Base-by-base conservation (phyloP, 2,113 vertebrate species). In the Hoplias malabaricus region DNA sequence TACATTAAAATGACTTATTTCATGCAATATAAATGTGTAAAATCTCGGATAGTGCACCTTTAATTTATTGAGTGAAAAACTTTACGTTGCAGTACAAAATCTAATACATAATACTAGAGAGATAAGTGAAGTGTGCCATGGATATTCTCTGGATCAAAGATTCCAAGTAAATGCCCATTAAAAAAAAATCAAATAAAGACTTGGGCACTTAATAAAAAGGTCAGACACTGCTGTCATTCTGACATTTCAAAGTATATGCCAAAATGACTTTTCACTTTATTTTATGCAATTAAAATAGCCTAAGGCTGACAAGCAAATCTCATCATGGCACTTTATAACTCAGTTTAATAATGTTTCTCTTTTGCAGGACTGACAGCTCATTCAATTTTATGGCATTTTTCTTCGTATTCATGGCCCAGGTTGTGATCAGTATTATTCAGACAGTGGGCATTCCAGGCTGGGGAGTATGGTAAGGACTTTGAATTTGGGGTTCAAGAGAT, bases 371-470 rank as follows among this genome's bases (percentile, higher is more conserved):
- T 2, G 97, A 99, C 92, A 99, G 98, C 77, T 99, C 97, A 69
- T 99, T 99, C 92, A 99, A 98, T 90, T 99, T 98, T 87, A 99
- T 99, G 98, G 95, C 96, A 0, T 99, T 99, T 91, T 99, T 99
- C 93, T 99, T 99, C 89, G 95, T 96, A 74, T 98, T 99, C 88
- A 96, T 97, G 95, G 96, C 96, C 16, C 98, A 99, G 91, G 87
- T 98, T 90, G 96, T 98, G 87, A 98, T 99, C 88, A 98, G 95
- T 82, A 95, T 99, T 59, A 98, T 99, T 84, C 98, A 99, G 88
- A 93, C 93, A 0, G 93, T 99, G 66, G 98, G 98, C 46, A 99
- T 99, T 83, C 96, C 96, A 48, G 98, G 98, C 75, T 99, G 98
- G 98, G 98, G 98, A 2, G 95, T 99, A 81, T 99, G 97, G 98